A percentile compares a stretch with the other conserved stretches of the same genome.
Conservation (phyloP, 1,140 invertebrate species). For the Capitella teleta region DNA sequence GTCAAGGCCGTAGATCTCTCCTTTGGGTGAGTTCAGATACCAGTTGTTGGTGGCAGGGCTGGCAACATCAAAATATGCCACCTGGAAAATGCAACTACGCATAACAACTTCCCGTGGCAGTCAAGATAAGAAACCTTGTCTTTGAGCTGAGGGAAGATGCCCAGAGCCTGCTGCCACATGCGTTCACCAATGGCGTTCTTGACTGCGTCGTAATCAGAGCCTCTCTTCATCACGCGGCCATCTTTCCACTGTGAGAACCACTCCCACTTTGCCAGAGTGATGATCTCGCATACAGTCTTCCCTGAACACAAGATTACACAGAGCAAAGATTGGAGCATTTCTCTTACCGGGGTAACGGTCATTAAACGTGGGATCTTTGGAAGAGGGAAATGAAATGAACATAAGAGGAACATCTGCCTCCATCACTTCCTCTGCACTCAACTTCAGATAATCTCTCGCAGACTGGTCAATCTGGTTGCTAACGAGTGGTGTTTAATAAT, state of each 20-base stretch:
- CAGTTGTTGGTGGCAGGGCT: constrained; percentile 39
- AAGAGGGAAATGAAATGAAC: constrained; percentile 42
- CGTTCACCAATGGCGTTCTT: constrained; percentile 36
- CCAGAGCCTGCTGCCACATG: constrained; percentile 32
- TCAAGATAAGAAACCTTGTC: no score
- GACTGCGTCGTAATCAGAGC: constrained; percentile 38
- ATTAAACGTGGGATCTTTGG: constrained; percentile 39
- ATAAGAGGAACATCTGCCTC: constrained; percentile 35
- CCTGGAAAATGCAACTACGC: no score
- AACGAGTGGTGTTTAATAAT: constrained; percentile 8
- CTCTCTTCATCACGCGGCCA: constrained; percentile 35
- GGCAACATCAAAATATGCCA: constrained; percentile 34
- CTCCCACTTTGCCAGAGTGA: constrained; percentile 34
- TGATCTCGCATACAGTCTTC: constrained; percentile 33
- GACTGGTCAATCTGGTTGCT: constrained; percentile 27
- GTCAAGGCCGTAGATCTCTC: constrained; percentile 42
- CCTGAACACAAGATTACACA: constrained; percentile 15
- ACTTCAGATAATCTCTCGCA: constrained; percentile 24
- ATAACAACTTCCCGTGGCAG: no score
- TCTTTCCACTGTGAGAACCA: constrained; percentile 41
- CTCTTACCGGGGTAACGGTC: constrained; percentile 33
- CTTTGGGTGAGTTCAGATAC: constrained; percentile 33
- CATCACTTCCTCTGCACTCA: constrained; percentile 20
- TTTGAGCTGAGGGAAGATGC: constrained; percentile 36
- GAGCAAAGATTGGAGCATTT: no score